Percentiles rank a stretch among this genome's conserved stretches.
phyloP scores from a whole-genome alignment of 2,797 vertebrate genomes.

The Knipowitschia caucasica region DNA sequence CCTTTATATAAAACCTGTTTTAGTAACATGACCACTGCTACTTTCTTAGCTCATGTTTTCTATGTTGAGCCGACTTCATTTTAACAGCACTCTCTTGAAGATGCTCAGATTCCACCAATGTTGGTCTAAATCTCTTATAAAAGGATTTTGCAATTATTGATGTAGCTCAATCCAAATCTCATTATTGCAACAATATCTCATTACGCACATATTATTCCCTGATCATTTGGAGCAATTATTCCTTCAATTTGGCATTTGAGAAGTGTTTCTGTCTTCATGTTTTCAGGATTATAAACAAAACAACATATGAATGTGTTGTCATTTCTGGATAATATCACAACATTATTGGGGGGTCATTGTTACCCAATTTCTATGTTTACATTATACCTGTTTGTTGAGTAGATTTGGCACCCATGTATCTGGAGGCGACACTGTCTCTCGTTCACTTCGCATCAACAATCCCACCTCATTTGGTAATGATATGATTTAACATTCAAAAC shows the following conservation, averaged over 20 bases:
- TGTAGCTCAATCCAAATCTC: too few species aligned
- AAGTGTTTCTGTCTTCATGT: too few species aligned
- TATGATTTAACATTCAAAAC: slow-evolving; percentile 1
- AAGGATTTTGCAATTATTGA: not conserved
- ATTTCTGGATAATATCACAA: too few species aligned
- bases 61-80: not conserved
- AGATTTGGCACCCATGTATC: slow-evolving; percentile 89
- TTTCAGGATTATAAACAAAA: too few species aligned
- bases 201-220: too few species aligned
- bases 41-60: not conserved
- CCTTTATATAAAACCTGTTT: too few species aligned
- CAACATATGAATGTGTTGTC: too few species aligned
- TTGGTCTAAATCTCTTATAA: not conserved
- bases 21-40: not conserved
- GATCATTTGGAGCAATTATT: too few species aligned
- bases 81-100: too few species aligned
- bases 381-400: not conserved
- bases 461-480: slow-evolving; percentile 81
- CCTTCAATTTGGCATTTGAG: too few species aligned
- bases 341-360: not conserved
- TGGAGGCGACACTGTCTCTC: slow-evolving; percentile 81
- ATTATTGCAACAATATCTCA: too few species aligned
- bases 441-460: slow-evolving; percentile 84
- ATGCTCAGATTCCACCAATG: too few species aligned
- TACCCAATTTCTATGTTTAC: not conserved